Base-by-base conservation (phyloP, 2,797 vertebrate genomes). In the Pampus argenteus region DNA sequence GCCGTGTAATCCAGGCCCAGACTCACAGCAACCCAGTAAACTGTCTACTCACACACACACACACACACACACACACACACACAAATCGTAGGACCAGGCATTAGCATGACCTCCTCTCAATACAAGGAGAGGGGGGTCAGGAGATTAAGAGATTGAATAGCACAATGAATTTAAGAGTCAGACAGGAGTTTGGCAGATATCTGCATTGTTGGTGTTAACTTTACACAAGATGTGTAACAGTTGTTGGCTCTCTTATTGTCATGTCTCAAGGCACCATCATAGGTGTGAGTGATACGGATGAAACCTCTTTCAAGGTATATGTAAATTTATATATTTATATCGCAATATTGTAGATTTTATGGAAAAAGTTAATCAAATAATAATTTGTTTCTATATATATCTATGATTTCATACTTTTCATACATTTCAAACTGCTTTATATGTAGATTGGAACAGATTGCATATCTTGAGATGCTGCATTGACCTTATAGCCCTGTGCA, bases 1-100 rank as follows among this genome's bases (percentile, higher is more conserved):
- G 42, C 34, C 34, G 73, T 63, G 52, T 89, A 90, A 91, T 91
- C 90, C 89, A 82, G 58, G 74, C 61, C 77, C 76, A 89, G 87
- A 83, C 83, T 79, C 71, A 22, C 51, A 66, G 55, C 9, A 14
- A 67, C 38, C 34, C 49, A 36, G 28, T 85, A 88, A 76, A 85
- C 85, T 87, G 86, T 68, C 75, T 67, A 66, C 70, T 79, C 74
- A 50, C 49, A 66, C 40, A 57, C 25, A 31, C 44, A 38, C 36
- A 56, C 50, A 40, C 55, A 42, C 26, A 51, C 59, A 40, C 40
- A 57, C 25, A 31, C 44, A 38, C 36, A 56, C 50, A 40, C 55
- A 42, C 26, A 51, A 55, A 40, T 25, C 58, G 34, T 66, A 25
- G 44, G 66, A 47, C 40, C 44, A 40, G 34, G 67, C 66, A 29